A percentile compares a stretch with the other conserved stretches of the same genome.
Conservation (phyloP, 2,888 invertebrate species). For the Atrina japonica region DNA sequence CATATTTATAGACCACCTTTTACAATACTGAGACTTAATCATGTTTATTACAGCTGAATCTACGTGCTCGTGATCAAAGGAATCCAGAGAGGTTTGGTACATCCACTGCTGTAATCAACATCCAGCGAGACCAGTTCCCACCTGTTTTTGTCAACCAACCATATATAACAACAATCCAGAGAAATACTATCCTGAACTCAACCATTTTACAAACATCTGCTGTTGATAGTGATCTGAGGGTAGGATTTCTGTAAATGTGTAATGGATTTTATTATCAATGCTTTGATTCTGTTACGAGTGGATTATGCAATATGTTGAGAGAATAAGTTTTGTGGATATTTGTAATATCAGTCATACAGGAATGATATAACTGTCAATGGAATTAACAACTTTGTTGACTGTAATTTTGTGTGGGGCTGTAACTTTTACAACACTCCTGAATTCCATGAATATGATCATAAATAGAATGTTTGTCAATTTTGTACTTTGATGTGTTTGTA, state of each 20-base stretch:
- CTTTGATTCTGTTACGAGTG: no score
- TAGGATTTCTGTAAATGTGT: conserved; percentile 25
- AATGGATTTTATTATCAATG: no score
- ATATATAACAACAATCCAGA: conserved; percentile 43
- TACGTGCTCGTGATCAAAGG: conserved; percentile 55
- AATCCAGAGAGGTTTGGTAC: conserved; percentile 58
- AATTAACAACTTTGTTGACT: neutral
- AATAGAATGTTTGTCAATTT: neutral
- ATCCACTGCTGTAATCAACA: conserved; percentile 57
- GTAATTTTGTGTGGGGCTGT: no score
- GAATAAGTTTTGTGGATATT: no score
- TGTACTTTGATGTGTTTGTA: no score
- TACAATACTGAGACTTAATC: no score
- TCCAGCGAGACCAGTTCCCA: conserved; percentile 49
- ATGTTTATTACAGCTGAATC: conserved; percentile 49
- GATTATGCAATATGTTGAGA: no score
- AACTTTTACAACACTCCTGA: no score
- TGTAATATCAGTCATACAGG: no score
- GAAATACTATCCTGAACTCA: conserved; percentile 31
- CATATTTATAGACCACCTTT: no score
- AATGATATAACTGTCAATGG: no score
- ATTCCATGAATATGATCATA: no score
- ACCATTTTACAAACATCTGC: conserved; percentile 49
- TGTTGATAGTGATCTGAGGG: conserved; percentile 48
- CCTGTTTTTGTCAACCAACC: conserved; percentile 54